Evolutionary conservation across 1,140 invertebrate species (phyloP), one percentile per base, ranked within the genome.

Genomic region (Apis laboriosa): DNA sequence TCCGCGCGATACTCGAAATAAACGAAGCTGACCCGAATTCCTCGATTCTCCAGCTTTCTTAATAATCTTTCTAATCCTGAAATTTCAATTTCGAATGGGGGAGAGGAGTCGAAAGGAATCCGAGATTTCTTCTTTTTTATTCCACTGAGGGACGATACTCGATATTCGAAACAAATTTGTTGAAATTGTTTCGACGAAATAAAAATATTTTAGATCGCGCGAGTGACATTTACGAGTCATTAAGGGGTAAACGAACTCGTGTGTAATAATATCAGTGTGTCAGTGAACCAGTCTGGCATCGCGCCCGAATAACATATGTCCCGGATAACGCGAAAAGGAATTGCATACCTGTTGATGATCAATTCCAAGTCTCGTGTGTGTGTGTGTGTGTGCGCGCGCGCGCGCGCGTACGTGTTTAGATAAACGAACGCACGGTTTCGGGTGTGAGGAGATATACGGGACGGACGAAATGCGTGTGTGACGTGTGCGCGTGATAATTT

Each of bases 11-110:
- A 55, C 76, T 64, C 67, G 56, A 19, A 67, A 80, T 81, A 71
- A 70, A 85, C 73, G 0, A 8, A 49, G n/a, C n/a, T 73, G 63
- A 84, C 68, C 77, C 72, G 55, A 15, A 87, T 84, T 66, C 61
- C 34, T 4, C 13, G 28, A 19, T 51, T 21, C 13, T 68, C 21
- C 15, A 21, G 9, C 21, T 64, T 34, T 9, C 34, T 34, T 34
- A 34, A n/a, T 5, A 7, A 9, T 9, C 24, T 1, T 17, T 28
- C 17, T 66, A 51, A 80, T 55, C 24, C 24, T 28, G 3, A 34
- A 34, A 34, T 34, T 34, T 34, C 34, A 24, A 24, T 56, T 73
- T 64, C 19, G 9, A 13, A 1, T 0, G 19, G 19, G 13, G 9
- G 58, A 24, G 21, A 11, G n/a, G 21, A 11, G 8, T 1, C 15